Evolutionary conservation across 2,888 invertebrate species (phyloP).

Genomic region (Macroteleia sp.): DNA sequence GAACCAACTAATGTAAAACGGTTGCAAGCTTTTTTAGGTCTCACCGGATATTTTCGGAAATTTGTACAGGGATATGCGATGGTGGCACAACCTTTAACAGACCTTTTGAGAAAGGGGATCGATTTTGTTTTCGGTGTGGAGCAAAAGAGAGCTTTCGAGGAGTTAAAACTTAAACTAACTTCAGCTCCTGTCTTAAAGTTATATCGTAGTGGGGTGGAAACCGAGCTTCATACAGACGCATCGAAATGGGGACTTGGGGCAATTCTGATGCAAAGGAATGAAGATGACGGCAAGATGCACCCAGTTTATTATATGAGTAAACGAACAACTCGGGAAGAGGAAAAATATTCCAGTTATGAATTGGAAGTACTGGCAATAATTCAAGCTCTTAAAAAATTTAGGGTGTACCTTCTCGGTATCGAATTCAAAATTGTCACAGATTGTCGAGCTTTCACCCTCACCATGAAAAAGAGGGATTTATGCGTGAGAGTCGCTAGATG

Average conservation of each 20-base stretch:
- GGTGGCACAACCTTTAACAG: background rate
- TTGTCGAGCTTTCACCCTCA: conserved; percentile 27
- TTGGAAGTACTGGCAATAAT: conserved; percentile 70
- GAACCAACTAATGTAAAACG: conserved; percentile 27
- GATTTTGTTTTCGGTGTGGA: background rate
- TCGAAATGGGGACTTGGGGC: conserved; percentile 58
- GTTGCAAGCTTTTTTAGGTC: conserved; percentile 56
- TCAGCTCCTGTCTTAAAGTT: background rate
- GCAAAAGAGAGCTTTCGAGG: background rate
- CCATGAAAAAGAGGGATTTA: background rate
- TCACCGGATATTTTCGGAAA: conserved; percentile 64
- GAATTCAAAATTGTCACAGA: conserved; percentile 60
- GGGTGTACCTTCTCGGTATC: conserved; percentile 50
- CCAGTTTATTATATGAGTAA: conserved; percentile 68
- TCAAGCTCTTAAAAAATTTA: conserved; percentile 69
- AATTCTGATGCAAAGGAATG: conserved; percentile 64
- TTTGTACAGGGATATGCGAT: conserved; percentile 33
- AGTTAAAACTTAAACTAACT: background rate
- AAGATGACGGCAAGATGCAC: conserved; percentile 62
- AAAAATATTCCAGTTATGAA: conserved; percentile 69
- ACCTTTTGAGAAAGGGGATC: background rate
- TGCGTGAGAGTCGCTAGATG: conserved; percentile 56
- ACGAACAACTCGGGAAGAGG: conserved; percentile 64
- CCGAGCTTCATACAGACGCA: conserved; percentile 55
- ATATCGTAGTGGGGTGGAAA: conserved; percentile 31